Conservation (phyloP, 2,113 vertebrate genomes). For the Trochalopteron elliotii region DNA sequence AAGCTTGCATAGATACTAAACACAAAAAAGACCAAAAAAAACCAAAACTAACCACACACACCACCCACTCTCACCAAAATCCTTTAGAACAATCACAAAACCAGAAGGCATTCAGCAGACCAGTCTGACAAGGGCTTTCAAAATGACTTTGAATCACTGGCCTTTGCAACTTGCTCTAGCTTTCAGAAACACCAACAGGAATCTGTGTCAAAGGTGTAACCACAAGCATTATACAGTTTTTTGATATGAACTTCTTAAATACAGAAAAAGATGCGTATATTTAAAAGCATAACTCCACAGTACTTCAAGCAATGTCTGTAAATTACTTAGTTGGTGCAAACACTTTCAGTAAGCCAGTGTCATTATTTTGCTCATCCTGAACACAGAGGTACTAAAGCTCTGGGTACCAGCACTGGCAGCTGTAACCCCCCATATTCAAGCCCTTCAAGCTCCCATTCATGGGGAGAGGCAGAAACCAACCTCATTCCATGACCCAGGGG, state of each 20-base stretch:
- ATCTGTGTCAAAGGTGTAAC: not conserved
- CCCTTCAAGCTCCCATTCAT: not conserved
- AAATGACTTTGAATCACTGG: not conserved
- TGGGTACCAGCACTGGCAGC: not conserved
- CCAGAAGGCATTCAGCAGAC: not conserved
- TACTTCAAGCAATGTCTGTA: not conserved
- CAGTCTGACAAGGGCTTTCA: not conserved
- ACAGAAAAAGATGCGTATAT: not conserved
- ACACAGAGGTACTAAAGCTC: not conserved
- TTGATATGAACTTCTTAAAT: not conserved
- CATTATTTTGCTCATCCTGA: not conserved
- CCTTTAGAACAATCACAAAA: not conserved
- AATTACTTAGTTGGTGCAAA: not conserved
- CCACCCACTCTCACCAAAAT: not conserved
- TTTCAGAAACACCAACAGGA: not conserved
- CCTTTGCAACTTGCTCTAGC: not conserved
- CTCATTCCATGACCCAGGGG: no score
- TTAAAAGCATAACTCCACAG: not conserved
- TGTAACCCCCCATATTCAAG: not conserved
- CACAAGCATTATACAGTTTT: not conserved
- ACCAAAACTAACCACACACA: not conserved
- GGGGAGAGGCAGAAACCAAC: not conserved
- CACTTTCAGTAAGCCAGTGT: not conserved
- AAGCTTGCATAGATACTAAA: not conserved
- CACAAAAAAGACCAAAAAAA: not conserved